Base-by-base conservation (phyloP, 2,888 invertebrate genomes). In the Lissocephala sabroskyi region DNA sequence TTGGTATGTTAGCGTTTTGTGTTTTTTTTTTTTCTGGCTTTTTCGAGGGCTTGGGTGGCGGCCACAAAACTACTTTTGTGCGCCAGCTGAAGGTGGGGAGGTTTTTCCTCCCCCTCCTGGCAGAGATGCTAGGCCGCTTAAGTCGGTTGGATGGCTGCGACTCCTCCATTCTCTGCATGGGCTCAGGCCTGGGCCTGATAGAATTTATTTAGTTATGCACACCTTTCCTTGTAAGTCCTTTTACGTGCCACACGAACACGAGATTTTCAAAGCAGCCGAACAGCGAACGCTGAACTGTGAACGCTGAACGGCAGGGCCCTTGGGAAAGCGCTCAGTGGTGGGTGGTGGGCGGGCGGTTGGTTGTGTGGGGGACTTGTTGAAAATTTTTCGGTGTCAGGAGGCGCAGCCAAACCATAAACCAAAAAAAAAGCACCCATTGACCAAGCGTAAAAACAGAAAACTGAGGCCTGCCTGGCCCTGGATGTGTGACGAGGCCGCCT, bases 181-280 rank as follows among this genome's bases (percentile, higher is more conserved):
- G n/a, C 35, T 35, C 28, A 26, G 26, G 33, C 46, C 65, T 41
- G 51, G 59, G n/a, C n/a, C 52, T 77, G 71, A 74, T 74, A 70
- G 71, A 71, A 71, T 71, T 74, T 77, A 74, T 60, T 71, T 77
- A 65, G 77, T 71, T 71, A 77, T 77, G 71, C 77, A 74, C 74
- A 71, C 71, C 71, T 71, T 23, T 77, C 61, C 59, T 77, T 71
- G 62, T 61, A 61, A 75, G 76, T 62, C 58, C 51, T 64, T 75
- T 61, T 67, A 75, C 75, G 76, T 68, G 76, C 60, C 45, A 56
- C 67, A 65, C 56, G 67, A 75, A 60, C 58, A 56, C 57, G 57
- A n/a, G n/a, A n/a, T n/a, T n/a, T n/a, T n/a, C n/a, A n/a, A n/a
- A n/a, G n/a, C n/a, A n/a, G n/a, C n/a, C n/a, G n/a, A n/a, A n/a